Percentiles rank a stretch among this genome's conserved stretches.
These are phyloP conservation scores for Megalops cyprinoides DNA, from an alignment of 2,797 vertebrate genomes.

Conservation along the genomic window DNA sequence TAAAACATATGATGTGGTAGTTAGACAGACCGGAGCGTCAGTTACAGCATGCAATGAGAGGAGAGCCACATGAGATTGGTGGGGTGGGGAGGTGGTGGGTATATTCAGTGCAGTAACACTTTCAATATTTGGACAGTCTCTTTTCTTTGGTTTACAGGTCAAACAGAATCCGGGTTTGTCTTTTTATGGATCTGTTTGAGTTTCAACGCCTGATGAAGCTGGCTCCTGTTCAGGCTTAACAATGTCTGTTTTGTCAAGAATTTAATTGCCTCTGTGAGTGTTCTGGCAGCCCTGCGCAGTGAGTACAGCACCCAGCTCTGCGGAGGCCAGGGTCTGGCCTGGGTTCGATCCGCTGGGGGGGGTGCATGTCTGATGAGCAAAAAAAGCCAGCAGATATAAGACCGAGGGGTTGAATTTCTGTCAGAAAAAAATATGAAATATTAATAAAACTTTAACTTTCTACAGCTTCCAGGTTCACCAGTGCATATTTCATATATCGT, in stretches of 20 bases:
- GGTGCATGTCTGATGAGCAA: not conserved
- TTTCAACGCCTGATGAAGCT: constrained; percentile 65
- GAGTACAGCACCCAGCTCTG: constrained; percentile 29
- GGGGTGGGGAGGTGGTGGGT: constrained; percentile 40
- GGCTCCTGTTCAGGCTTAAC: constrained; percentile 62
- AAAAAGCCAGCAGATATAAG: not conserved
- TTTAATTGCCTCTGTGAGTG: constrained; percentile 55
- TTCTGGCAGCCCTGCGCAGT: constrained; percentile 58
- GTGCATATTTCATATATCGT: not conserved
- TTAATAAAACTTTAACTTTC: not conserved
- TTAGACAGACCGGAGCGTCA: too few species aligned
- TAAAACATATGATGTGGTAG: too few species aligned
- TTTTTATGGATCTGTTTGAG: constrained; percentile 47
- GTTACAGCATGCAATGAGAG: too few species aligned
- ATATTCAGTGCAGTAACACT: constrained; percentile 55
- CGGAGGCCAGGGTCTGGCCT: constrained; percentile 1
- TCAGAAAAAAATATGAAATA: too few species aligned
- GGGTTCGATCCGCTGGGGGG: not conserved
- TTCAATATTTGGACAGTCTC: constrained; percentile 62
- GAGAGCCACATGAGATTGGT: constrained; percentile 48
- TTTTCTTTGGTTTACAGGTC: constrained; percentile 51
- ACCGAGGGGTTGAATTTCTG: not conserved
- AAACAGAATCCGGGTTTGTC: constrained; percentile 40
- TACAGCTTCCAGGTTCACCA: not conserved
- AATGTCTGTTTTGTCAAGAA: constrained; percentile 62